Base-by-base conservation (phyloP, 2,113 vertebrate species). In the Otolemur garnettii region DNA sequence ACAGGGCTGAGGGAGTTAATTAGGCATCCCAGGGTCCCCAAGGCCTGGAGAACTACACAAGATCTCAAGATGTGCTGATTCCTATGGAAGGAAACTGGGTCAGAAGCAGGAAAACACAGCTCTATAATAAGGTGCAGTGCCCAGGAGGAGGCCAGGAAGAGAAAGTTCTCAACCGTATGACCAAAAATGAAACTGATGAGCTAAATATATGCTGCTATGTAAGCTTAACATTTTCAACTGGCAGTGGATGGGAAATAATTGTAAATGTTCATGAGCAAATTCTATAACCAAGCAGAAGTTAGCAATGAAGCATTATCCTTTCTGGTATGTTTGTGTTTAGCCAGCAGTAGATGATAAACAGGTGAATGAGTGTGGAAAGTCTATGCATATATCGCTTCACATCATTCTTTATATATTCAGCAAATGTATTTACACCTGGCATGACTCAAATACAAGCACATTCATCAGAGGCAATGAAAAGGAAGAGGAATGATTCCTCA, bases 31-130 rank as follows among this genome's bases (percentile, higher is more conserved):
- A 90, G 71, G 7, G 22, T 62, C 55, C 87, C 80, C 33, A 42
- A 81, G 55, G 45, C 13, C 57, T 28, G 60, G 15, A n/a, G 59
- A 93, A 7, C 53, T 33, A 35, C 60, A 72, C 6, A 69, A n/a
- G 64, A 42, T 12, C 18, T 26, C 77, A 64, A 84, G 50, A 78
- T 8, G 17, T n/a, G 7, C 45, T 74, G 30, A 83, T 19, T 90
- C 72, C 81, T 77, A 24, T 72, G 66, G 28, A 84, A 57, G 15
- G 33, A 91, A 94, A 95, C 28, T 81, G 33, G 90, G 66, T 81
- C 71, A 92, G 57, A 93, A 59, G 42, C 14, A 84, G 38, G 88
- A 24, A 94, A 83, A 35, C 1, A 1, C 3, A 77, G 26, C 28
- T 91, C 87, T 71, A 5, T 50, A 59, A n/a, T 30, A 72, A 88